A percentile compares a stretch with the other conserved stretches of the same genome.
phyloP scores from a whole-genome alignment of 30 jellyfish, hydroid and myxozoan genomes.

The Hydra vulgaris region DNA sequence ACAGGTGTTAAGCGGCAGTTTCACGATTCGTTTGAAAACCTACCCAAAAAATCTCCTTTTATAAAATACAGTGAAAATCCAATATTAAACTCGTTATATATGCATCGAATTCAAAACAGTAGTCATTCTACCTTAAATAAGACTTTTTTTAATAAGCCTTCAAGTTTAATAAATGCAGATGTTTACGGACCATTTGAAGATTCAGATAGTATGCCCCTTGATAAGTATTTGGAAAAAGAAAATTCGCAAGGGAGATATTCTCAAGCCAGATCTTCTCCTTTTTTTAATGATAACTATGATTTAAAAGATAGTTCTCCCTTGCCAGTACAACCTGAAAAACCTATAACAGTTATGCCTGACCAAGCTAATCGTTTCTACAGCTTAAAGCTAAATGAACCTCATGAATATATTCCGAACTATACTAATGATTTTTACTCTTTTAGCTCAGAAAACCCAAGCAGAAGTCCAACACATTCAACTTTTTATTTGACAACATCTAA shows the following conservation, averaged over 20 bases:
- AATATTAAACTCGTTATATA: neutral
- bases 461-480: neutral
- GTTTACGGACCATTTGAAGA: neutral
- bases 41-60: neutral
- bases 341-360: neutral
- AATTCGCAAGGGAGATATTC: neutral
- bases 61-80: neutral
- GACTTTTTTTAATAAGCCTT: neutral
- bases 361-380: neutral
- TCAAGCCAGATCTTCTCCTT: neutral
- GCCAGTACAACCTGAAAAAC: too few species aligned
- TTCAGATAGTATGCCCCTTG: neutral
- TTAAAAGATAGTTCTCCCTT: too few species aligned
- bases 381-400: neutral
- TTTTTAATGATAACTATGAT: neutral
- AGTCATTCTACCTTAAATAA: neutral
- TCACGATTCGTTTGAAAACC: constrained; percentile 2
- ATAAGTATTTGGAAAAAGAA: neutral
- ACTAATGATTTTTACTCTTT: neutral
- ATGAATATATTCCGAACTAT: neutral
- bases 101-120: neutral
- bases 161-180: neutral
- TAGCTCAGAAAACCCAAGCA: neutral
- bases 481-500: neutral
- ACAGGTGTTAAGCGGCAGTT: constrained; percentile 1